phyloP scores from a whole-genome alignment of 2,797 vertebrate species.

The Anguilla pacifica region DNA sequence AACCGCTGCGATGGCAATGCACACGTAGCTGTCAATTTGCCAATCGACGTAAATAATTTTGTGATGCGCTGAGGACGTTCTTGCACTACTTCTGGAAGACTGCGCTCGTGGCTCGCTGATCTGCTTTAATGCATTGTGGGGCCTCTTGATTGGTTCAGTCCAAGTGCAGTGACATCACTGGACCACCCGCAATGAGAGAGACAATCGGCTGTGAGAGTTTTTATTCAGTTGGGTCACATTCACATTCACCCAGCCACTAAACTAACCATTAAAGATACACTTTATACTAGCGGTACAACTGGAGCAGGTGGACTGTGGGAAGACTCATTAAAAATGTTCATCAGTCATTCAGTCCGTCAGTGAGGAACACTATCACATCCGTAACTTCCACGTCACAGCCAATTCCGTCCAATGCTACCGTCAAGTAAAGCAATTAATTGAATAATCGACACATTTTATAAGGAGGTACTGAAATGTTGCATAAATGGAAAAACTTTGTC shows the following conservation, averaged over 20 bases:
- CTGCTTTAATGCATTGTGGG: background rate
- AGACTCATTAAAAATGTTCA: background rate
- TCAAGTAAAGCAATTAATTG: background rate
- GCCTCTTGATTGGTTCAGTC: too few species aligned
- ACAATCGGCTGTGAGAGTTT: too few species aligned
- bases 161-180: too few species aligned
- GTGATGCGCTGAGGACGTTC: background rate
- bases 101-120: background rate
- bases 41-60: background rate
- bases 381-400: background rate
- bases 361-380: background rate
- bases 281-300: too few species aligned
- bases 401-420: background rate
- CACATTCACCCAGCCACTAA: too few species aligned
- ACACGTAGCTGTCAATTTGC: background rate
- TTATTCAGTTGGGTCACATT: too few species aligned
- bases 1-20: background rate
- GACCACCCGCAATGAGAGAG: too few species aligned
- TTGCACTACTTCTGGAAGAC: background rate
- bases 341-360: background rate
- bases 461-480: too few species aligned
- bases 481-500: too few species aligned
- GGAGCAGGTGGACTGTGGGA: too few species aligned
- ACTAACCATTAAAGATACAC: too few species aligned
- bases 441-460: background rate